Evolutionary conservation across 2,113 vertebrate species (phyloP).

Genomic region (Caloenas nicobarica): DNA sequence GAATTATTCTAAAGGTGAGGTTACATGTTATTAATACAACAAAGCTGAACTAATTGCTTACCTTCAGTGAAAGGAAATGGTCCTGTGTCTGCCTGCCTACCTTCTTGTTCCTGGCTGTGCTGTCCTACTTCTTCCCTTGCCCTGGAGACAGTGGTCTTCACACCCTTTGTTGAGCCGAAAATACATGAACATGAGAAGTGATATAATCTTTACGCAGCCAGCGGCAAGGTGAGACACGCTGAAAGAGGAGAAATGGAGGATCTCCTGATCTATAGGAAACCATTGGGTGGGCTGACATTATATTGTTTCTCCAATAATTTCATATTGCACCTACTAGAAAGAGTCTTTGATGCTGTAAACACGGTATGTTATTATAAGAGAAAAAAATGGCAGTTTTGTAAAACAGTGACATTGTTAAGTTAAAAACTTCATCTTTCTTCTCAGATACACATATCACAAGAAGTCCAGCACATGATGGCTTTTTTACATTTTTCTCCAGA

Average conservation of each 20-base stretch:
- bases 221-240: background rate
- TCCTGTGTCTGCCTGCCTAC: background rate
- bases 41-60: background rate
- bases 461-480: background rate
- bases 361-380: background rate
- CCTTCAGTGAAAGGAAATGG: background rate
- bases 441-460: background rate
- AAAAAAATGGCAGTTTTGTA: background rate
- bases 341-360: background rate
- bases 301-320: background rate
- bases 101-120: background rate
- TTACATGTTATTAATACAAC: background rate
- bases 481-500: background rate
- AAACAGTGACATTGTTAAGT: background rate
- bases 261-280: background rate
- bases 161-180: background rate
- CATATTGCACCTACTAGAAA: background rate
- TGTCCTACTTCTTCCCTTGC: background rate
- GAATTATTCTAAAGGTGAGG: background rate
- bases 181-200: background rate
- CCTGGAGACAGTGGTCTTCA: background rate
- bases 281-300: background rate
- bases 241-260: background rate
- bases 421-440: background rate
- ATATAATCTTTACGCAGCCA: background rate